A percentile compares a stretch with the other conserved stretches of the same genome.
These are phyloP conservation scores for Idaea straminata DNA, from an alignment of 2,888 invertebrate genomes.

Conservation along the genomic window DNA sequence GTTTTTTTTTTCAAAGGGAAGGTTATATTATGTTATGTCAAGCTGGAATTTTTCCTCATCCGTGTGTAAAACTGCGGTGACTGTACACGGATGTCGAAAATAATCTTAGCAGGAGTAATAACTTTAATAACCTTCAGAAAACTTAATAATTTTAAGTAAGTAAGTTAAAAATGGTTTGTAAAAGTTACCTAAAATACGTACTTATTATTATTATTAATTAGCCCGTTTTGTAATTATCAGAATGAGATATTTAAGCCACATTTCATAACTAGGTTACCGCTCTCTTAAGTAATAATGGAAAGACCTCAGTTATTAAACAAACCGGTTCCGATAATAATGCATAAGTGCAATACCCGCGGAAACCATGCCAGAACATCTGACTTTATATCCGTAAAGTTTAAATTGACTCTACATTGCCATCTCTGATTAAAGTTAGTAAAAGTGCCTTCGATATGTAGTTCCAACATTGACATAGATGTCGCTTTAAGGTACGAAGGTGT, in stretches of 20 bases:
- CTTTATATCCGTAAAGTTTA: slow-evolving; percentile 14
- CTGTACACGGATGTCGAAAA: too few relatives aligned
- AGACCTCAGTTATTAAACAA: slow-evolving; percentile 12
- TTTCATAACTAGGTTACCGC: background rate
- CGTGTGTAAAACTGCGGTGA: too few relatives aligned
- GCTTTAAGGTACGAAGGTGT: background rate
- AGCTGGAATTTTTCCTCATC: too few relatives aligned
- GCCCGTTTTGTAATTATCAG: too few relatives aligned
- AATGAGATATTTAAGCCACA: background rate
- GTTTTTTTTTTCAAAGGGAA: too few relatives aligned
- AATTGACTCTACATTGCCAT: background rate
- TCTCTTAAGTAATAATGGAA: slow-evolving; percentile 15
- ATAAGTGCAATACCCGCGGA: slow-evolving; percentile 14
- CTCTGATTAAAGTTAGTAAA: background rate
- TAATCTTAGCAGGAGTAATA: too few relatives aligned
- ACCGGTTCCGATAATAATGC: slow-evolving; percentile 14
- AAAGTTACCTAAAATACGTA: background rate
- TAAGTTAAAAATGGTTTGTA: too few relatives aligned
- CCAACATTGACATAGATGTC: background rate
- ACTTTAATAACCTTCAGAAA: too few relatives aligned
- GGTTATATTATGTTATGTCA: too few relatives aligned
- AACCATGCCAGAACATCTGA: slow-evolving; percentile 5
- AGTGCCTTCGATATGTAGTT: background rate
- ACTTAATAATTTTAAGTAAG: too few relatives aligned
- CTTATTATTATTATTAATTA: background rate